Base-by-base conservation (phyloP, 2,888 invertebrate species). In the Eupithecia subumbrata region DNA sequence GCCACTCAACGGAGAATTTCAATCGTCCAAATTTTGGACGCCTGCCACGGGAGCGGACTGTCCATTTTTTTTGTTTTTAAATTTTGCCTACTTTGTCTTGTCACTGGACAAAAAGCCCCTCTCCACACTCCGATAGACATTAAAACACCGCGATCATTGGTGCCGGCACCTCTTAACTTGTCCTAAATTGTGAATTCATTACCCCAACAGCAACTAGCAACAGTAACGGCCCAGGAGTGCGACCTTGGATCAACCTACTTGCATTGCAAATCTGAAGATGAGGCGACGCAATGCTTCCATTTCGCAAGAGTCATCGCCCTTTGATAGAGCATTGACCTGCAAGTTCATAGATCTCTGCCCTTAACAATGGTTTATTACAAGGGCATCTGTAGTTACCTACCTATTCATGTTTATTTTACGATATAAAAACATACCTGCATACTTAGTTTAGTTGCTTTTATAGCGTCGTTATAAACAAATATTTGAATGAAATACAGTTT, bases 191-290 rank as follows among this genome's bases (percentile, higher is more conserved):
- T 60, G 5, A 25, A 60, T 14, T 12, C 16, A 5, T 5, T n/a
- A 60, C 12, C 25, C 22, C 12, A 34, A 8, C 18, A 64, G 3
- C 16, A 45, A 68, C 68, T 45, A 40, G 67, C 67, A 40, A 67
- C 40, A 67, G 40, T 67, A 68, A 68, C 68, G 68, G 68, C 16
- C 43, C 68, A n/a, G 40, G 22, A 48, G 30, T 18, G 48, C 69
- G 43, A 66, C 72, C 63, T 72, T 72, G 69, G 69, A 16, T 30
- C 30, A 67, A 56, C 30, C 71, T 74, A 74, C 71, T 74, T 71
- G 74, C 71, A 76, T 77, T 74, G 75, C 71, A 77, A 73, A 74
- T 77, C 71, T 77, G 68, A 68, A 68, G 43, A 68, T 12, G 66
- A 66, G n/a, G n/a, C 63, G n/a, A 67, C 67, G 75, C 67, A 74